Base-by-base conservation (phyloP, 1,140 invertebrate genomes). In the Ostrea denselamellosa region DNA sequence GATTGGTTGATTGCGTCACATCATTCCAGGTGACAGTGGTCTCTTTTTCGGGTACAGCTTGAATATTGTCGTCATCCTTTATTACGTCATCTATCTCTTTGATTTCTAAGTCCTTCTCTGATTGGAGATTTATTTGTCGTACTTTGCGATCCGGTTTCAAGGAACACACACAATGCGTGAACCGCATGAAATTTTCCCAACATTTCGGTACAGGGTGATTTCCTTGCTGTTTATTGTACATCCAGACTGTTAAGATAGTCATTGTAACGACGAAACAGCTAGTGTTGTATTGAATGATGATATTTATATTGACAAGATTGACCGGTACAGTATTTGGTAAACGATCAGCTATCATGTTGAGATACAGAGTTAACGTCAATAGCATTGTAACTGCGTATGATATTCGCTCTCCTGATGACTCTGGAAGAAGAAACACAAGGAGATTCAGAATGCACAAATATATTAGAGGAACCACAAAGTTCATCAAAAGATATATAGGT, bases 381-480 rank as follows among this genome's bases (percentile, higher is more conserved):
- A 88, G 34, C 8, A 88, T 88, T 4, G 87, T 88, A 3, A 88
- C 52, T 28, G 83, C 17, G 52, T 53, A 88, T 8, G 87, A 88
- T 56, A 85, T 25, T 28, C 87, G 51, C 28, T 88, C 87, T n/a
- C 87, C 87, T 10, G 83, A 85, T 8, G 56, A 65, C 71, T 28
- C 28, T 10, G 87, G 87, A 28, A 88, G 54, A 28, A 71, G 8
- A 85, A 88, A 88, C 0, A 88, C 87, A 56, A 88, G 68, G 5
- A 71, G n/a, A 54, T 88, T 88, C 25, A 85, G 14, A 28, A 88
- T 25, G 28, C 83, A 52, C 17, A 88, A 65, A 25, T 51, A 52
- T 44, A 54, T 3, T 8, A 88, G 54, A 10, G 87, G 87, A 68
- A 34, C 19, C 17, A 83, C 19, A 86, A 77, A 54, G 17, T 86